Percentiles rank a stretch among this genome's conserved stretches.
Evolutionary conservation across 92 coral and sea anemone genomes (phyloP).

Genomic region (Paramuricea clavata): DNA sequence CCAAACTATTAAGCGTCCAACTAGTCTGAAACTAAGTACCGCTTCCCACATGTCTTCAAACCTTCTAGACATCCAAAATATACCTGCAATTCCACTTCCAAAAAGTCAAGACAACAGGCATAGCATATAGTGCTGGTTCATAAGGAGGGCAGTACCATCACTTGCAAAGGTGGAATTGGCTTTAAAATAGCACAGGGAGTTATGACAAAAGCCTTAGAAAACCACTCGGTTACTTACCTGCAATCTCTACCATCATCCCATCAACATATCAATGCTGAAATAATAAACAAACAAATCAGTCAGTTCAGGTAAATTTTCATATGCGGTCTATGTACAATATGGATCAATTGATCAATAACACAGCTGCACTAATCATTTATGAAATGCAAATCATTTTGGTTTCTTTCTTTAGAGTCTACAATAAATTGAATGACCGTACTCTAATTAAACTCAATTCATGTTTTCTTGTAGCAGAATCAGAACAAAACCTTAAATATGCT

Average conservation of each 20-base stretch:
- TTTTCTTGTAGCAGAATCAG: slow-evolving; percentile 63
- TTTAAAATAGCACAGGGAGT: neutral
- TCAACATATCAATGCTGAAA: slow-evolving; percentile 1
- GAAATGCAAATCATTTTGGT: neutral
- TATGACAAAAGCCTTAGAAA: slow-evolving; percentile 3
- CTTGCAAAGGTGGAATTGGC: slow-evolving; percentile 41
- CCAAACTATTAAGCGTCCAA: slow-evolving; percentile 58
- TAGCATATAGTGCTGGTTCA: neutral
- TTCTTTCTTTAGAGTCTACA: slow-evolving; percentile 46
- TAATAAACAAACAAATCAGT: slow-evolving; percentile 26
- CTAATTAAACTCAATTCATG: slow-evolving; percentile 52
- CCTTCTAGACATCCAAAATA: slow-evolving; percentile 21
- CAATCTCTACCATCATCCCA: slow-evolving; percentile 16
- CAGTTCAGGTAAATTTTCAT: slow-evolving; percentile 35
- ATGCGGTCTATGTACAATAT: neutral
- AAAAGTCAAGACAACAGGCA: slow-evolving; percentile 2
- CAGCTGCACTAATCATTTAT: no score
- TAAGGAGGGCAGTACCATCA: neutral
- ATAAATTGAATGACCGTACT: slow-evolving; percentile 48
- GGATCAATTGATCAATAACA: no score
- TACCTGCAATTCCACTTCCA: slow-evolving; percentile 6
- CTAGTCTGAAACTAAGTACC: neutral
- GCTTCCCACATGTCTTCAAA: slow-evolving; percentile 21
- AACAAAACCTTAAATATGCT: slow-evolving; percentile 57
- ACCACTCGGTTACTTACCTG: slow-evolving; percentile 25